phyloP scores from a whole-genome alignment of 2,797 vertebrate genomes.

The Aphelocoma californica region DNA sequence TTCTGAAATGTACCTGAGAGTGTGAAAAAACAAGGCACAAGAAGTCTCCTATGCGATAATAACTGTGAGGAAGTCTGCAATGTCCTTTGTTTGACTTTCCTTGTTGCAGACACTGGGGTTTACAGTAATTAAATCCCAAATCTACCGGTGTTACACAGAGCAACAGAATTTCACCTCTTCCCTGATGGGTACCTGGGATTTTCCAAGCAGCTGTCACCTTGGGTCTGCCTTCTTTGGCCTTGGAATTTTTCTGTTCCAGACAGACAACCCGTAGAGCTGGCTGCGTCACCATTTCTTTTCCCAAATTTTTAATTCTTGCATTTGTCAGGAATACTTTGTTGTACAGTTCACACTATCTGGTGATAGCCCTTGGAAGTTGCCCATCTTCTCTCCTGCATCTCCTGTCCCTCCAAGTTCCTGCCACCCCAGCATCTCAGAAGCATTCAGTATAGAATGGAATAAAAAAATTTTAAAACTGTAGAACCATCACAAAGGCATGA shows the following conservation, averaged over 20 bases:
- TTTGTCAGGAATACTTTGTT: not conserved
- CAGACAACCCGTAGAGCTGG: not conserved
- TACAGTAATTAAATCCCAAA: not conserved
- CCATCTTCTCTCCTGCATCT: not conserved
- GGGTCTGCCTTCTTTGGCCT: not conserved
- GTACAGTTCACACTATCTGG: not conserved
- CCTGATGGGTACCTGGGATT: not conserved
- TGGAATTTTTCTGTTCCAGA: not conserved
- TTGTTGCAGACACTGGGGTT: not conserved
- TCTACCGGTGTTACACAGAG: not conserved
- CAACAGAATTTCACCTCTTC: not conserved
- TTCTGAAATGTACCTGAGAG: not conserved
- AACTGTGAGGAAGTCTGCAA: not conserved
- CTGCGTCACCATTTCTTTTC: not conserved
- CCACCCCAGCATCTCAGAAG: not conserved
- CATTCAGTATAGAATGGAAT: not conserved
- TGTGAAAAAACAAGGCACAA: not conserved
- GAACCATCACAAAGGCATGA: not conserved
- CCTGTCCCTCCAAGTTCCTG: not conserved
- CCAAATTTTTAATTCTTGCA: not conserved
- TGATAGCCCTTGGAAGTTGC: not conserved
- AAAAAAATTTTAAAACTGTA: not conserved
- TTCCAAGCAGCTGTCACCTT: not conserved
- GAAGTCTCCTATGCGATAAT: not conserved
- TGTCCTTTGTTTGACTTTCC: not conserved